phyloP scores from a whole-genome alignment of 92 coral and sea anemone genomes.

The Siderastrea siderea region DNA sequence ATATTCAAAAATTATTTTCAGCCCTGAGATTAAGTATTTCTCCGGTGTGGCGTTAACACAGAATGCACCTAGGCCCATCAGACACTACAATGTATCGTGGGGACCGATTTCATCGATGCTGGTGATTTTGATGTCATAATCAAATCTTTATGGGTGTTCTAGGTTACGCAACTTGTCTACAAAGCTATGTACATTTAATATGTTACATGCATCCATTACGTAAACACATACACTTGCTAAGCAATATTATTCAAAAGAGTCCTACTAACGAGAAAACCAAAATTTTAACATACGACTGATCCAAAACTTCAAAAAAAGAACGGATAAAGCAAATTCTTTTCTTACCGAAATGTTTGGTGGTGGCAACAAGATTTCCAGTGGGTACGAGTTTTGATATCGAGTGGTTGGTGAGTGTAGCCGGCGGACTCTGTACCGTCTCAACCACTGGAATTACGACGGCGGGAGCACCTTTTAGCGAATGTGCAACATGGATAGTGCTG shows the following conservation, averaged over 20 bases:
- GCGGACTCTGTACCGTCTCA: slow-evolving; percentile 81
- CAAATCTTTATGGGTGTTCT: not conserved
- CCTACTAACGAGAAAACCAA: not conserved
- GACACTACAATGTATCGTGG: no score
- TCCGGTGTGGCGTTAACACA: no score
- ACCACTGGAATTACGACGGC: slow-evolving; percentile 82
- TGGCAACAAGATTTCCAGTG: slow-evolving; percentile 81
- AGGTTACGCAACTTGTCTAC: not conserved
- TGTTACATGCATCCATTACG: not conserved
- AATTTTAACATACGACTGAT: not conserved
- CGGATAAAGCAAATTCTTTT: not conserved
- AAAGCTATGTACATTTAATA: not conserved
- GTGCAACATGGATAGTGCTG: slow-evolving; percentile 91
- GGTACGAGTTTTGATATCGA: slow-evolving; percentile 68
- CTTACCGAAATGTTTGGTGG: slow-evolving; percentile 85
- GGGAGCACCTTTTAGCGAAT: slow-evolving; percentile 83
- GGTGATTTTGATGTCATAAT: not conserved
- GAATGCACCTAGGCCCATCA: no score
- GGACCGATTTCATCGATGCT: not conserved
- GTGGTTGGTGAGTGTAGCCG: slow-evolving; percentile 67
- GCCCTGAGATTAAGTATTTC: no score
- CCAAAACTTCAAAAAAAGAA: not conserved
- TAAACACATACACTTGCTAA: not conserved
- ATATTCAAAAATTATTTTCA: no score
- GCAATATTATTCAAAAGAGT: no score